A percentile compares a stretch with the other conserved stretches of the same genome.
These are phyloP conservation scores for Tringa solitaria DNA, from an alignment of 2,113 vertebrate species.

Conservation along the genomic window DNA sequence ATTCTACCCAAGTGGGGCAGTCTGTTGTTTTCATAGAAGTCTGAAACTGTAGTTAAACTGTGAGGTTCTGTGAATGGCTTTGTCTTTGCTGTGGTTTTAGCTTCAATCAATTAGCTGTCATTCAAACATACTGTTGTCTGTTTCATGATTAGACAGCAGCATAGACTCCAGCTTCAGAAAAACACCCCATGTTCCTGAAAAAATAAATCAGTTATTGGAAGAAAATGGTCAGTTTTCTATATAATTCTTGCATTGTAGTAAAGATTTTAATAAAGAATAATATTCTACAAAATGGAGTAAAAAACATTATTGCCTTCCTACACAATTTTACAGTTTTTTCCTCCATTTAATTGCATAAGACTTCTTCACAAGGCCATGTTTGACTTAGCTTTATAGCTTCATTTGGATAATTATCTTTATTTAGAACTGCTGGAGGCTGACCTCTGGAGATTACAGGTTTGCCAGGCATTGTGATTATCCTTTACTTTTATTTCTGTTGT, in stretches of 20 bases:
- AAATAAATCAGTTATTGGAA: not conserved
- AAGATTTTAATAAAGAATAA: not conserved
- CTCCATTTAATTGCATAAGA: not conserved
- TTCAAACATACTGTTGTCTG: not conserved
- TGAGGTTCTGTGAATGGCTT: not conserved
- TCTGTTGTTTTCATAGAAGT: not conserved
- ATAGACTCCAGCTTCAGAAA: not conserved
- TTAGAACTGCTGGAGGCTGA: not conserved
- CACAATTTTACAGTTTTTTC: not conserved
- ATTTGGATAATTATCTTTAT: slow-evolving; percentile 28
- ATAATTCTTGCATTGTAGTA: not conserved
- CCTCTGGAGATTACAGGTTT: not conserved
- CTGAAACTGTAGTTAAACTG: not conserved
- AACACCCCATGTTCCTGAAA: not conserved
- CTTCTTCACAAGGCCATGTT: not conserved
- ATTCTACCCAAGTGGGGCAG: not conserved
- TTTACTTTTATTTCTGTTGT: not conserved
- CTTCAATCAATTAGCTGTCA: not conserved
- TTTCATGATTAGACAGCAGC: not conserved
- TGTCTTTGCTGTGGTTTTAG: not conserved
- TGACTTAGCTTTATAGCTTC: not conserved
- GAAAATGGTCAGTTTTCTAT: not conserved
- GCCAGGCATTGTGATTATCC: not conserved
- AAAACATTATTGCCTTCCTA: not conserved
- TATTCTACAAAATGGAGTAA: not conserved